These are phyloP conservation scores for Rhagologus leucostigma DNA, from an alignment of 2,113 vertebrate species.

Conservation along the genomic window DNA sequence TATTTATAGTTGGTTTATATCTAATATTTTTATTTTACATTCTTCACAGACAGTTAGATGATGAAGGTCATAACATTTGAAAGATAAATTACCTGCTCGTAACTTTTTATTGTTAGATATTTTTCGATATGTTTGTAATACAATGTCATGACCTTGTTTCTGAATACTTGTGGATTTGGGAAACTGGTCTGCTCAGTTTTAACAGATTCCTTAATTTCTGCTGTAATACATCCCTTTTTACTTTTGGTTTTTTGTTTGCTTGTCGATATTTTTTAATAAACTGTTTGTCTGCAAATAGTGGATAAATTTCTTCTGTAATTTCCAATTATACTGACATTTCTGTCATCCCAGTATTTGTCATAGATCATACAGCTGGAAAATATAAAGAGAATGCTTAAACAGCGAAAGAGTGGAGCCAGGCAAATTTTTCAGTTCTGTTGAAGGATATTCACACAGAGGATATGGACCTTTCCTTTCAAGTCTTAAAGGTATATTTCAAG, in stretches of 20 bases:
- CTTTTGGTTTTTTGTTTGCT: not conserved
- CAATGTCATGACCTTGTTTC: not conserved
- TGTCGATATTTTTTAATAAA: not conserved
- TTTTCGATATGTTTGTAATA: not conserved
- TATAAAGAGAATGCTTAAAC: not conserved
- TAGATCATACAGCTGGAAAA: not conserved
- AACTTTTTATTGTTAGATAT: not conserved
- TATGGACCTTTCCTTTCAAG: not conserved
- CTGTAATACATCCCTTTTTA: not conserved
- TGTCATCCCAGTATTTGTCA: not conserved
- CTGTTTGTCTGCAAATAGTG: not conserved
- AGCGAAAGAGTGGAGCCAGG: not conserved
- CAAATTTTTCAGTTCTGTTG: not conserved
- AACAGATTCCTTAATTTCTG: not conserved
- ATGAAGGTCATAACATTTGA: not conserved
- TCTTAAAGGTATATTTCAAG: not conserved
- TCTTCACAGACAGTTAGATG: not conserved
- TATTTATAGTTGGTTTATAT: too few species aligned
- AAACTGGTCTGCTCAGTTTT: not conserved
- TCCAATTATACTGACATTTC: not conserved
- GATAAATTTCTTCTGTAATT: not conserved
- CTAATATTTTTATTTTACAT: too few species aligned
- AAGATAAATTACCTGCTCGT: not conserved
- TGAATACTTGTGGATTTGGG: not conserved
- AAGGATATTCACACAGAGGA: not conserved